Conservation (phyloP, 2,888 invertebrate genomes). For the Lepas anatifera region DNA sequence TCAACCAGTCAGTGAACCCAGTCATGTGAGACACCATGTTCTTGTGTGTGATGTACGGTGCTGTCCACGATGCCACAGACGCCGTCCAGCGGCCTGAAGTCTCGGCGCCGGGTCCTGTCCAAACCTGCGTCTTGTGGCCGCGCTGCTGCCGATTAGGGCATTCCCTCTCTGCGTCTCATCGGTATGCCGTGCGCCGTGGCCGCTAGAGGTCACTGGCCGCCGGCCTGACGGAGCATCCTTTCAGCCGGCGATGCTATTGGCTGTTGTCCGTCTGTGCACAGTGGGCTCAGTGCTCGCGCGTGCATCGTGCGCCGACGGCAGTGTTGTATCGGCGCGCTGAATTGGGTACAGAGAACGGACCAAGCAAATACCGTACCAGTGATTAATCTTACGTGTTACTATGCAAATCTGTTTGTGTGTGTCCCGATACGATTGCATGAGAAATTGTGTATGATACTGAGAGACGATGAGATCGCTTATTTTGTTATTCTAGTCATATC, state of each 20-base stretch:
- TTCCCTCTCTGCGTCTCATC: constrained; percentile 2
- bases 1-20: too few species aligned
- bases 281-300: background rate
- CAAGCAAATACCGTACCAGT: background rate
- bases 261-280: background rate
- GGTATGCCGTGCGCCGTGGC: background rate
- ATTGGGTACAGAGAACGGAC: background rate
- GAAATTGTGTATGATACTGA: too few species aligned
- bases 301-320: too few species aligned
- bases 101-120: too few species aligned
- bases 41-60: too few species aligned
- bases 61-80: too few species aligned
- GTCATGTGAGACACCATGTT: too few species aligned
- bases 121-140: background rate
- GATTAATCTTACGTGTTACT: background rate
- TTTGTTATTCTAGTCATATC: constrained; percentile 12
- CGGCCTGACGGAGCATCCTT: background rate
- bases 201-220: background rate
- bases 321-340: too few species aligned
- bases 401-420: background rate
- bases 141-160: background rate
- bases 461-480: constrained; percentile 7
- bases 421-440: background rate
- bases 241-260: background rate
- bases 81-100: too few species aligned